Conservation (phyloP, 2,113 vertebrate species). For the Bos javanicus region DNA sequence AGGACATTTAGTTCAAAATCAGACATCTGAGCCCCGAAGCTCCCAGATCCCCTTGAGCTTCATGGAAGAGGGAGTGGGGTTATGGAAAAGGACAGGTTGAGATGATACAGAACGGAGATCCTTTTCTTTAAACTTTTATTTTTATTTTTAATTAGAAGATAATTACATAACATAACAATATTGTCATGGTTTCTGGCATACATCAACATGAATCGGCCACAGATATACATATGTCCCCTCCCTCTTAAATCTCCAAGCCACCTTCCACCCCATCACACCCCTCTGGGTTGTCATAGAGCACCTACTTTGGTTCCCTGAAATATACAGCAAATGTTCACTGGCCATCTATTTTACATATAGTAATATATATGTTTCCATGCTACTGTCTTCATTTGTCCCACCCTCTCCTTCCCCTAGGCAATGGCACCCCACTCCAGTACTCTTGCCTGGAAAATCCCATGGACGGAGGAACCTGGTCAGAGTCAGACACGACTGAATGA, state of each 20-base stretch:
- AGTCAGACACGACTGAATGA: accelerated
- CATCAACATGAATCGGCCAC: neutral
- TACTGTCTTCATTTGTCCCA: neutral
- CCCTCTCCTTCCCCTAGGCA: too few relatives aligned
- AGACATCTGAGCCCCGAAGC: neutral
- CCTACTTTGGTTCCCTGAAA: neutral
- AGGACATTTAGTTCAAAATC: neutral
- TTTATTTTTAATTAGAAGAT: neutral
- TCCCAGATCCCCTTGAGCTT: neutral
- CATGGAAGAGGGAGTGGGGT: accelerated
- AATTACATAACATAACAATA: neutral
- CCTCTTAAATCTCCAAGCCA: neutral
- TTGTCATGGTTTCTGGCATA: neutral
- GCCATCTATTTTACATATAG: neutral
- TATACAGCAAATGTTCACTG: neutral
- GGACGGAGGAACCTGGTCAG: too few relatives aligned
- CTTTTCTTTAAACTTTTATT: neutral
- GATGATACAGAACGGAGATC: neutral
- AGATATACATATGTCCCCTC: neutral
- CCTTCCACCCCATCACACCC: neutral
- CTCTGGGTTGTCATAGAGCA: neutral
- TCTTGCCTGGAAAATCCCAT: too few relatives aligned
- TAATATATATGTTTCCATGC: neutral
- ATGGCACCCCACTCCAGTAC: too few relatives aligned
- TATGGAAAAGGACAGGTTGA: neutral